Percentiles rank a stretch among this genome's conserved stretches.
phyloP scores from a whole-genome alignment of 2,888 invertebrate species.

The Leptopilina myrica region DNA sequence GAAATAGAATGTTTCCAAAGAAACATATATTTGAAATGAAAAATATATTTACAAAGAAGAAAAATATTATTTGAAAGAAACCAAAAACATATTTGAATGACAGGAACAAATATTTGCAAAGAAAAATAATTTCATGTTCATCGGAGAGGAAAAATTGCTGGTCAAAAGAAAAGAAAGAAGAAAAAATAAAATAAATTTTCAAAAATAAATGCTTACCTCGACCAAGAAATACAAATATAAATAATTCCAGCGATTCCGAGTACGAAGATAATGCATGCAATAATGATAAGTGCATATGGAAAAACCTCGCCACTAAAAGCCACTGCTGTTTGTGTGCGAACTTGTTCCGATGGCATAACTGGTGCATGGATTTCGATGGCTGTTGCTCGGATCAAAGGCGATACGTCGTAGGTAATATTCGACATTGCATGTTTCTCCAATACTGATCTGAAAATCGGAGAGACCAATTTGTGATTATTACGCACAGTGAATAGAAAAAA shows the following conservation, averaged over 20 bases:
- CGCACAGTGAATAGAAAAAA: not conserved
- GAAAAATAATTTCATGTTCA: not conserved
- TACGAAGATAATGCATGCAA: slow-evolving; percentile 93
- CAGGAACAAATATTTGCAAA: too few relatives aligned
- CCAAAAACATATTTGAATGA: too few relatives aligned
- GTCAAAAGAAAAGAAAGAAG: not conserved
- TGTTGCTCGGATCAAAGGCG: slow-evolving; percentile 83
- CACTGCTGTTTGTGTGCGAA: slow-evolving; percentile 78
- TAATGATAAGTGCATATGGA: slow-evolving; percentile 91
- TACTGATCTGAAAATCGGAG: slow-evolving; percentile 76
- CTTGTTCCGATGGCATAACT: slow-evolving; percentile 76
- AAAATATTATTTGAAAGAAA: too few relatives aligned
- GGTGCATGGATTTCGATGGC: slow-evolving; percentile 84
- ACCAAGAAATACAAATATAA: slow-evolving; percentile 96
- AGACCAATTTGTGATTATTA: slow-evolving; percentile 13
- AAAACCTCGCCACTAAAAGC: slow-evolving; percentile 85
- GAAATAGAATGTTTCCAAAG: too few relatives aligned
- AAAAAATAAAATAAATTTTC: not conserved
- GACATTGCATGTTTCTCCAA: slow-evolving; percentile 82
- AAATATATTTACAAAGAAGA: too few relatives aligned
- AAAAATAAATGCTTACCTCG: slow-evolving; percentile 81
- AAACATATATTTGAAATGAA: too few relatives aligned
- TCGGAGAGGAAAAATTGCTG: not conserved
- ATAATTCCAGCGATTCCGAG: slow-evolving; percentile 92
- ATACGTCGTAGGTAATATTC: slow-evolving; percentile 84